Evolutionary conservation across 2,888 invertebrate species (phyloP).

Genomic region (Ichneumoninae sp.): DNA sequence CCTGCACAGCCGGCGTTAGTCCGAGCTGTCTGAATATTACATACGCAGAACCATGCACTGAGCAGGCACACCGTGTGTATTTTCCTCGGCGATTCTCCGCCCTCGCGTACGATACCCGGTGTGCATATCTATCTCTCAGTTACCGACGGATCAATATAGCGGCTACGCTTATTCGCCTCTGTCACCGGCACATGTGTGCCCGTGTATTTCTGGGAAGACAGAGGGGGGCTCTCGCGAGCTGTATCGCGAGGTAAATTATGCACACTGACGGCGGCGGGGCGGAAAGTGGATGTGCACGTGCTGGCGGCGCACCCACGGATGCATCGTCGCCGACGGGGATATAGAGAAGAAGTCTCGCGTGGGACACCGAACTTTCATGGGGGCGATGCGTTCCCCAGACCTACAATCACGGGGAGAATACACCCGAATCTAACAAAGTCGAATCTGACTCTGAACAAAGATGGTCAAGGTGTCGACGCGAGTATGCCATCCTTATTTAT

Average conservation of each 20-base stretch:
- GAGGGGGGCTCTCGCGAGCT: slow-evolving; percentile 26
- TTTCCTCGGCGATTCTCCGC: slow-evolving; percentile 21
- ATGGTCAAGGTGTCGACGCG: no score
- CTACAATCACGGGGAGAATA: neutral
- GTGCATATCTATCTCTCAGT: slow-evolving; percentile 38
- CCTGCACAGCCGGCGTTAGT: slow-evolving; percentile 11
- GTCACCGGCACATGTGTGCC: slow-evolving; percentile 51
- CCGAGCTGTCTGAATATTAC: slow-evolving; percentile 51
- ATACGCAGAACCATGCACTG: slow-evolving; percentile 23
- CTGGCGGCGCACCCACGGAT: slow-evolving; percentile 40
- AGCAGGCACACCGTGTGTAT: slow-evolving; percentile 6
- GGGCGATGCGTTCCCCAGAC: neutral
- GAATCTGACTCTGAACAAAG: no score
- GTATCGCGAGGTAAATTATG: slow-evolving; percentile 62
- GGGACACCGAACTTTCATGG: neutral
- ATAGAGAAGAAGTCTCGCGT: neutral
- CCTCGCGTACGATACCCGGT: slow-evolving; percentile 22
- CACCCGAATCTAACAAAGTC: neutral
- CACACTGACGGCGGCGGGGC: slow-evolving; percentile 33
- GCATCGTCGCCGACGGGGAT: slow-evolving; percentile 32
- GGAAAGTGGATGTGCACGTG: slow-evolving; percentile 28
- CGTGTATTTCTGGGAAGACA: slow-evolving; percentile 53
- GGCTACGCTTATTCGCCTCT: slow-evolving; percentile 58
- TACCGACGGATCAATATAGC: slow-evolving; percentile 59
- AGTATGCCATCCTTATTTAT: neutral